A percentile compares a stretch with the other conserved stretches of the same genome.
phyloP scores from a whole-genome alignment of 2,888 invertebrate species.

The Pinctada fucata region DNA sequence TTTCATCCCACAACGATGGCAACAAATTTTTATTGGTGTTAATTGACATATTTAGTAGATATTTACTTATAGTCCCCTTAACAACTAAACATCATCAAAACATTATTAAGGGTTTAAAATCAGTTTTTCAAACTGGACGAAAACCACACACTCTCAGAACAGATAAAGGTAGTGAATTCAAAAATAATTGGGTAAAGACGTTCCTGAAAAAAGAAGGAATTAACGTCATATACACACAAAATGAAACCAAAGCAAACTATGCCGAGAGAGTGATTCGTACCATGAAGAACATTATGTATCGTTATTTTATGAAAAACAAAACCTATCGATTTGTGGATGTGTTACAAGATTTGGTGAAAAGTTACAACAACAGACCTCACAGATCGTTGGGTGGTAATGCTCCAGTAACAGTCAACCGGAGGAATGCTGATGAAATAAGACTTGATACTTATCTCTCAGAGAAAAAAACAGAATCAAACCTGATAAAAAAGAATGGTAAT shows the following conservation, averaged over 20 bases:
- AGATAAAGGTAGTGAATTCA: constrained; percentile 9
- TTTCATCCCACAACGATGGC: constrained; percentile 32
- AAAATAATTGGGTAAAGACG: constrained; percentile 6
- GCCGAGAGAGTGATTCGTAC: constrained; percentile 27
- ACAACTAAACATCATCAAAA: constrained; percentile 30
- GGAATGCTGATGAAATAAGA: constrained; percentile 29
- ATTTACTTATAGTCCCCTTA: constrained; percentile 32
- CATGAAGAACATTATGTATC: constrained; percentile 24
- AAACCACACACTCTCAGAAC: constrained; percentile 12
- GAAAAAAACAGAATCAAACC: constrained; percentile 3
- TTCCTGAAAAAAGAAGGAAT: constrained; percentile 19
- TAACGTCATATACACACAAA: constrained; percentile 21
- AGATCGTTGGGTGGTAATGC: constrained; percentile 23
- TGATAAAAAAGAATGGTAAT: background rate
- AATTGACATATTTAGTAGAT: constrained; percentile 36
- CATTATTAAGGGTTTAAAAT: constrained; percentile 17
- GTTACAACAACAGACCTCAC: constrained; percentile 28
- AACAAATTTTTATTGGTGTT: background rate
- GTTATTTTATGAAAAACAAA: constrained; percentile 22
- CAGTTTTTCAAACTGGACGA: constrained; percentile 12
- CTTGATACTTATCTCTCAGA: constrained; percentile 11
- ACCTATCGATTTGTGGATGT: constrained; percentile 10
- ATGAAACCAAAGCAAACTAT: constrained; percentile 26
- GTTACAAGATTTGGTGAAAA: constrained; percentile 20
- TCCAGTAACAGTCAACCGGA: constrained; percentile 14